phyloP scores from a whole-genome alignment of 2,888 invertebrate species.

The Bhutanitis thaidina region DNA sequence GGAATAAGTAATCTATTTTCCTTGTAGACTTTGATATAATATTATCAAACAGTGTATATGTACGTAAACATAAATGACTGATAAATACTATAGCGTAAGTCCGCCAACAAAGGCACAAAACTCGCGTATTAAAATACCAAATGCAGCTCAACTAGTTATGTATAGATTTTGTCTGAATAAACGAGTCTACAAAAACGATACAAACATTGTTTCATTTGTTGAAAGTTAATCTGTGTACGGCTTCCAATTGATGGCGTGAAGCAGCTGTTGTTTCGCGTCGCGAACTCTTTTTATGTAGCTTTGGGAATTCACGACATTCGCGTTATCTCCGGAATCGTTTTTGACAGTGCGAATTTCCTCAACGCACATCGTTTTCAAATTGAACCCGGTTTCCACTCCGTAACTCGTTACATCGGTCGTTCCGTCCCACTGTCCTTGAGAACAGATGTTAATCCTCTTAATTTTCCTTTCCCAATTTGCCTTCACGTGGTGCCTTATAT shows the following conservation, averaged over 20 bases:
- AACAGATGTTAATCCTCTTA: constrained; percentile 39
- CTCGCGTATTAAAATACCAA: constrained; percentile 54
- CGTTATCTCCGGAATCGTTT: constrained; percentile 32
- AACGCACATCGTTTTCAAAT: constrained; percentile 19
- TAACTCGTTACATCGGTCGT: constrained; percentile 49
- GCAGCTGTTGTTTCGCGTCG: constrained; percentile 42
- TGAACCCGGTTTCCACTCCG: constrained; percentile 53
- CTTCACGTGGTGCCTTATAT: constrained; percentile 53
- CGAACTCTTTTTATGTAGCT: constrained; percentile 47
- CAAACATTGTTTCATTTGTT: constrained; percentile 22
- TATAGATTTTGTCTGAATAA: constrained; percentile 34
- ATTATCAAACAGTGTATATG: not conserved
- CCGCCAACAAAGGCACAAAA: constrained; percentile 45
- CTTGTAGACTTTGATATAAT: not conserved
- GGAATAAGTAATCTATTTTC: not conserved
- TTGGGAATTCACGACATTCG: constrained; percentile 49
- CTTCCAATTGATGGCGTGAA: constrained; percentile 53
- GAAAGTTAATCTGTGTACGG: constrained; percentile 33
- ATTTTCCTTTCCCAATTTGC: constrained; percentile 43
- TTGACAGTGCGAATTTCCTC: not conserved
- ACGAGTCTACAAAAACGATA: constrained; percentile 37
- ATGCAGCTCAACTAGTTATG: constrained; percentile 60
- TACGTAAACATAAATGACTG: constrained; percentile 38
- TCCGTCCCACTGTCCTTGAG: constrained; percentile 61
- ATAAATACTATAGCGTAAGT: constrained; percentile 30